Conservation (phyloP, 2,888 invertebrate species). For the Apodemia zela region DNA sequence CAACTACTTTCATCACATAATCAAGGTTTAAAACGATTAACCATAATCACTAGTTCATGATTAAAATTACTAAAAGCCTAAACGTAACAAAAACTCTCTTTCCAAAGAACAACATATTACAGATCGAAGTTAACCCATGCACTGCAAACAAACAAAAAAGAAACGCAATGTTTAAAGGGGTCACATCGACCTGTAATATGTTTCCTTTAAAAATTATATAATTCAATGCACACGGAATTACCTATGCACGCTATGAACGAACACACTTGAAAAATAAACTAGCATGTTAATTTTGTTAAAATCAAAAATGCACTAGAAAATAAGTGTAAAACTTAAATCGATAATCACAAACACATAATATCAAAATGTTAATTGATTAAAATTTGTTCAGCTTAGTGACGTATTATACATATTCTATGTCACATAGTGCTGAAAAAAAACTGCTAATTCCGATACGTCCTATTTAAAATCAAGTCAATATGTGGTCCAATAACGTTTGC, state of each 20-base stretch:
- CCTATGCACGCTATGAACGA: conserved; percentile 46
- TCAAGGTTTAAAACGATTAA: conserved; percentile 65
- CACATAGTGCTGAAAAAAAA: conserved; percentile 13
- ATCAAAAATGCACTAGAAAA: conserved; percentile 66
- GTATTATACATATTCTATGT: not conserved
- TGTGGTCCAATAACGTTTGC: conserved; percentile 47
- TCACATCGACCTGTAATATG: not conserved
- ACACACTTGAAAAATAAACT: conserved; percentile 55
- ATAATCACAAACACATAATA: conserved; percentile 56
- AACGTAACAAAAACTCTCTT: conserved; percentile 31
- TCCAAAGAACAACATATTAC: conserved; percentile 50
- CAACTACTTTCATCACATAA: conserved; percentile 58
- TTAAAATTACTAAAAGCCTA: conserved; percentile 56
- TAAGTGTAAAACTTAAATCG: conserved; percentile 49
- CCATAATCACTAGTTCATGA: conserved; percentile 73
- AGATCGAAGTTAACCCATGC: conserved; percentile 55
- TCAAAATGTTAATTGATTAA: conserved; percentile 73
- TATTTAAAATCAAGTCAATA: conserved; percentile 67
- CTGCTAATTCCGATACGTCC: conserved; percentile 41
- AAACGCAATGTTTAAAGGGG: not conserved
- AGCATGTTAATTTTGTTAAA: conserved; percentile 77
- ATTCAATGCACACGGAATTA: conserved; percentile 12
- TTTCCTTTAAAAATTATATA: conserved; percentile 2
- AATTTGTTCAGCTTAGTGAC: conserved; percentile 48
- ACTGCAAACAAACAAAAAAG: conserved; percentile 37